phyloP scores from a whole-genome alignment of 2,888 invertebrate species.

The Magallana nippona region DNA sequence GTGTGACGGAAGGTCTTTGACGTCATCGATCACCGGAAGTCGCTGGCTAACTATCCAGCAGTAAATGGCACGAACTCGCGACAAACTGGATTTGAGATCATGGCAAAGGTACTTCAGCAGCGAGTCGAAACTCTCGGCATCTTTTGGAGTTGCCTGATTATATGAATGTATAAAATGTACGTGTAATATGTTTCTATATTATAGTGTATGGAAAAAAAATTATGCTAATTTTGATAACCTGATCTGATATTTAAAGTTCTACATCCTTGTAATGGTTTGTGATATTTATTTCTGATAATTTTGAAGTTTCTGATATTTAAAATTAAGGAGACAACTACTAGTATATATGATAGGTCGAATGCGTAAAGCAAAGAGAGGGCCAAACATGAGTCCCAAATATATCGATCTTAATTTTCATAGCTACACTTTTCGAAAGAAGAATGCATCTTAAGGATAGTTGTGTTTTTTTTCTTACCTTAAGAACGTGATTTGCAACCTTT shows the following conservation, averaged over 20 bases:
- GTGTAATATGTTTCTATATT: too few relatives aligned
- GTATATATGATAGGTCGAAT: too few relatives aligned
- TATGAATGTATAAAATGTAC: background rate
- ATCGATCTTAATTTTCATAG: too few relatives aligned
- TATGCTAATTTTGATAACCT: background rate
- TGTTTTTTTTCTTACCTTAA: background rate
- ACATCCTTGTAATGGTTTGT: too few relatives aligned
- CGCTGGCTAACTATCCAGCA: constrained; percentile 59
- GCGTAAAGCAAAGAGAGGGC: too few relatives aligned
- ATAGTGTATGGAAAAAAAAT: too few relatives aligned
- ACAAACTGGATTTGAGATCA: constrained; percentile 52
- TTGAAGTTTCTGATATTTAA: too few relatives aligned
- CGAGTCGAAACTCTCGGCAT: constrained; percentile 55
- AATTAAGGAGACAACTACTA: too few relatives aligned
- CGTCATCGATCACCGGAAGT: constrained; percentile 50
- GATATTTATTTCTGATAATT: too few relatives aligned
- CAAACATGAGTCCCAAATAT: too few relatives aligned
- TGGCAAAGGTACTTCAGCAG: constrained; percentile 57
- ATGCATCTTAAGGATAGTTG: background rate
- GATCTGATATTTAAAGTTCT: too few relatives aligned
- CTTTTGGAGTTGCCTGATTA: constrained; percentile 51
- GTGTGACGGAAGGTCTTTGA: constrained; percentile 48
- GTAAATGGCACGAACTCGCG: constrained; percentile 59
- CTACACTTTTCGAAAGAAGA: background rate
- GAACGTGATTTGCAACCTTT: background rate